Evolutionary conservation across 53 echinoderm and acorn worm species (phyloP), one percentile per base, ranked within the genome.

Genomic region (Holothuria scabra): DNA sequence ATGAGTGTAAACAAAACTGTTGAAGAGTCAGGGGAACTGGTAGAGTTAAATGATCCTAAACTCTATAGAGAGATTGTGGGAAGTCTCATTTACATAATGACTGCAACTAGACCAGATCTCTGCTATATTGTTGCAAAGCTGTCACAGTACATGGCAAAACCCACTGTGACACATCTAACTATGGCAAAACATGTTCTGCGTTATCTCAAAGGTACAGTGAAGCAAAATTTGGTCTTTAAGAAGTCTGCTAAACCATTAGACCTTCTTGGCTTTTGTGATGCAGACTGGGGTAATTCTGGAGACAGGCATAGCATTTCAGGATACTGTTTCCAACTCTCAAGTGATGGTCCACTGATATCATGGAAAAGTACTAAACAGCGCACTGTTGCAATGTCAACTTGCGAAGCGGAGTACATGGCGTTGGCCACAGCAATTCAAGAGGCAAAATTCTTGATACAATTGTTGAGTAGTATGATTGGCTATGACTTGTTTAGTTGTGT

Each of bases 341-440:
- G 35, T 12, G 68, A 66, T 49, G 83, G 82, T 25, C 58, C 87
- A 55, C 35, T 71, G 8, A 83, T 87, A 38, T 87, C 83, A 41
- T 87, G 87, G 83, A 87, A 83, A 83, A 81, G 67, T 10, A 87
- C 49, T 24, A 68, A 83, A 26, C 87, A 71, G 46, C 82, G 56
- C 34, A 87, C 87, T 10, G 74, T 83, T 74, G 88, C 88, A 10
- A 60, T 75, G 13, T 88, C 88, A 14, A 83, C 88, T 22, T 88
- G 88, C 29, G 74, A 88, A 72, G 88, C 88, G 28, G 76, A 84
- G 56, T 88, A 88, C 63, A 88, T 84, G 88, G 84, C 74, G 7
- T 49, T 84, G 46, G 84, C 60, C 75, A 12, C 75, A 12, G 83
- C 88, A 24, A 84, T 23, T 7, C 76, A 88, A 65, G 84, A 88